Base-by-base conservation (phyloP, 2,113 vertebrate species). In the Litocranius walleri region DNA sequence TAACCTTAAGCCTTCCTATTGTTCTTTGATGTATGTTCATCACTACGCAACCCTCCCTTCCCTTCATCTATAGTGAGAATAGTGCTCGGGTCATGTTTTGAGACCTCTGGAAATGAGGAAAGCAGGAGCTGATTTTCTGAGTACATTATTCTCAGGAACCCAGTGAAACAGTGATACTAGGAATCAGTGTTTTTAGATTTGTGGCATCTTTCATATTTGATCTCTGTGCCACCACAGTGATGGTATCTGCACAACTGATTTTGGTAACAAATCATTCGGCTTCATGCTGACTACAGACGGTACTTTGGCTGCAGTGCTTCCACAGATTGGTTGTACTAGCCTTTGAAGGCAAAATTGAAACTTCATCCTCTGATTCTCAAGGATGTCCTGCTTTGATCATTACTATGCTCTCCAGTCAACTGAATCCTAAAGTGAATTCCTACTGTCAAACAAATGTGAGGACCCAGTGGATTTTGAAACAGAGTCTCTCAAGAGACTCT, bases 221-320 rank as follows among this genome's bases (percentile, higher is more conserved):
- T 56, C 77, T 93, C 54, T 77, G 23, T 88, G 40, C 43, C 14
- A 29, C 50, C 25, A 67, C 19, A 81, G 13, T 64, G 92, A 54
- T 9, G 43, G 30, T 54, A 45, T 94, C 10, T 11, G n/a, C 40
- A 43, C 4, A 29, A 7, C 6, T 64, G 93, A 88, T 77, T 91
- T 92, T 92, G 81, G 67, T 95, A 11, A 61, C 15, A 9, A 74
- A 25, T 94, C 17, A 2, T 0, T 61, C 17, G 21, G 61, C 67
- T 40, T 89, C 36, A 11, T 56, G 54, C 30, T 77, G 36, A 77
- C 64, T 36, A 5, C 33, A 67, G 88, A 56, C 36, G 25, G 12
- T n/a, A 9, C 11, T 16, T 3, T n/a, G 5, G 21, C 56, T n/a
- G 14, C 1, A 7, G 1, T 50, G 6, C 6, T 36, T n/a, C 33